phyloP scores from a whole-genome alignment of 2,888 invertebrate genomes.

The Drosophila subsilvestris region DNA sequence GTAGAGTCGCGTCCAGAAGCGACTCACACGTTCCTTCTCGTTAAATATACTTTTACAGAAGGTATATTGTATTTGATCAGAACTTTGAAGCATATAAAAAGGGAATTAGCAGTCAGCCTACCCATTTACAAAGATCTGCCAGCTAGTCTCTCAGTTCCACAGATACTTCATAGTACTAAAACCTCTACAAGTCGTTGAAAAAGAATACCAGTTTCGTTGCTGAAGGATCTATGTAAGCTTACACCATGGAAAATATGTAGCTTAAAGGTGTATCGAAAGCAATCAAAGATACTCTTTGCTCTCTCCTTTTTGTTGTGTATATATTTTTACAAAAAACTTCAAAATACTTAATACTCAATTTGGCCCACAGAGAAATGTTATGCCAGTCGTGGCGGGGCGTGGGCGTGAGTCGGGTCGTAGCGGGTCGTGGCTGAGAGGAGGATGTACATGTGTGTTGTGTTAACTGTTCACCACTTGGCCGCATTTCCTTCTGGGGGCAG shows the following conservation, averaged over 20 bases:
- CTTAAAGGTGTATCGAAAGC: not conserved
- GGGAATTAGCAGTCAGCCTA: too few species aligned
- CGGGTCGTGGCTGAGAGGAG: slow-evolving; percentile 9
- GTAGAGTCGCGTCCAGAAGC: too few species aligned
- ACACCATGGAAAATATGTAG: too few species aligned
- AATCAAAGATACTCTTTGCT: slow-evolving; percentile 2
- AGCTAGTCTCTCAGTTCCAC: too few species aligned
- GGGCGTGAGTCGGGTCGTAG: too few species aligned
- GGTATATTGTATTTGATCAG: not conserved
- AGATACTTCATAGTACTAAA: too few species aligned
- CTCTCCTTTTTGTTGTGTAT: slow-evolving; percentile 12
- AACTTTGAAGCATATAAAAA: not conserved
- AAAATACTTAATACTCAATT: slow-evolving; percentile 76
- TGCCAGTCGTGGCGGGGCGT: slow-evolving; percentile 13
- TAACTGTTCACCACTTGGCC: slow-evolving; percentile 58
- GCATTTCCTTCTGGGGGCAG: slow-evolving; percentile 42
- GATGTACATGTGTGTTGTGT: slow-evolving; percentile 51
- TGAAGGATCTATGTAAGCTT: too few species aligned
- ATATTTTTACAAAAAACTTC: slow-evolving; percentile 47
- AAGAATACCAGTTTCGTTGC: too few species aligned
- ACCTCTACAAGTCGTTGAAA: too few species aligned
- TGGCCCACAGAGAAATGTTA: slow-evolving; percentile 53
- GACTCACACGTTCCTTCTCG: too few species aligned
- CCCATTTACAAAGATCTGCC: too few species aligned
- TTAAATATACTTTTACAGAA: not conserved